These are phyloP conservation scores for Ochropleura leucogaster DNA, from an alignment of 2,888 invertebrate genomes.

Conservation along the genomic window DNA sequence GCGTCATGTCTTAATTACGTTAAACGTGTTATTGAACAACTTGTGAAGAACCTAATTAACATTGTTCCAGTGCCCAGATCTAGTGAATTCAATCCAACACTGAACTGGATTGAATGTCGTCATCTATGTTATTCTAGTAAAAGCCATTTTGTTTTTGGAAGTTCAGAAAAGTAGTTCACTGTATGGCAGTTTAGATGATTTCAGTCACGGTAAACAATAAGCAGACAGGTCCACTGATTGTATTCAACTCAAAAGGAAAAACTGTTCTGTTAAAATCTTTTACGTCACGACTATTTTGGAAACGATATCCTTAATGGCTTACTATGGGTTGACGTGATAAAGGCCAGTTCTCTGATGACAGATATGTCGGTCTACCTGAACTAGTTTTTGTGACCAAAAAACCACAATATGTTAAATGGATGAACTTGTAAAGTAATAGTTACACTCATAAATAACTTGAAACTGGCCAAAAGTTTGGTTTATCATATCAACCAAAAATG, in stretches of 20 bases:
- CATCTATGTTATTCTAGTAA: not conserved
- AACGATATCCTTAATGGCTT: too few relatives aligned
- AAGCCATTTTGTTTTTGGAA: not conserved
- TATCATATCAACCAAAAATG: too few relatives aligned
- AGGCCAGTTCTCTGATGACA: too few relatives aligned
- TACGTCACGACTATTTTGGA: too few relatives aligned
- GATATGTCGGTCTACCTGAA: too few relatives aligned
- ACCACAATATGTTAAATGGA: too few relatives aligned
- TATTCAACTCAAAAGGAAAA: not conserved
- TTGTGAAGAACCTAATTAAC: not conserved
- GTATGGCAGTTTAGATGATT: not conserved
- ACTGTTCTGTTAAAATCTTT: not conserved
- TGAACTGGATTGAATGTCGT: not conserved
- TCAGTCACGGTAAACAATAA: not conserved
- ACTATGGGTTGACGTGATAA: too few relatives aligned
- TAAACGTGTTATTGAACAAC: not conserved
- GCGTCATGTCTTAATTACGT: too few relatives aligned
- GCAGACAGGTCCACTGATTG: not conserved
- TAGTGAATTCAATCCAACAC: not conserved
- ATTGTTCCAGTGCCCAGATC: not conserved
- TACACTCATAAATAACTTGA: too few relatives aligned
- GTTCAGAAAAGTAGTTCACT: not conserved
- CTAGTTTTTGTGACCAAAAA: too few relatives aligned
- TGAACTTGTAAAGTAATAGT: too few relatives aligned
- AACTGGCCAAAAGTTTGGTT: too few relatives aligned